Conservation (phyloP, 2,888 invertebrate species). For the Heliconius ismenius region DNA sequence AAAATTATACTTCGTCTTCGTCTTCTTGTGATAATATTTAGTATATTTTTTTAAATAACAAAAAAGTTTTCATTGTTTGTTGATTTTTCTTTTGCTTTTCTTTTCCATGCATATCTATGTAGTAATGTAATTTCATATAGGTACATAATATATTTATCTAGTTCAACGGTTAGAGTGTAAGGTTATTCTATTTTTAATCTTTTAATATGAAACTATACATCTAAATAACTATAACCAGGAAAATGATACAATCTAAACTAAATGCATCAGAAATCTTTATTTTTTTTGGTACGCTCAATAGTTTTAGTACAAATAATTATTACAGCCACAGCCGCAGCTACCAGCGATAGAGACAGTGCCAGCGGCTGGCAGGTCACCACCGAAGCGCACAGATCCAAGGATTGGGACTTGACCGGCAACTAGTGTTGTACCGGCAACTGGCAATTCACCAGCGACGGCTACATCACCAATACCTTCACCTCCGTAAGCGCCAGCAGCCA, state of each 20-base stretch:
- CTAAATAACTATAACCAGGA: not conserved
- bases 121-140: no score
- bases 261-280: constrained; percentile 1
- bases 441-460: constrained; percentile 49
- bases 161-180: not conserved
- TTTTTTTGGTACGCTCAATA: not conserved
- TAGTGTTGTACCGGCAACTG: constrained; percentile 47
- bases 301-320: not conserved
- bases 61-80: no score
- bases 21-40: no score
- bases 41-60: no score
- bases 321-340: constrained; percentile 34
- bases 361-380: constrained; percentile 55
- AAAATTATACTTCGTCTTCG: no score
- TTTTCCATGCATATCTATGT: no score
- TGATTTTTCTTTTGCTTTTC: no score
- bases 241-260: not conserved
- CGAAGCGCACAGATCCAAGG: constrained; percentile 54
- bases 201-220: not conserved
- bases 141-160: no score
- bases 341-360: constrained; percentile 56
- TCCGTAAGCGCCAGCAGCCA: constrained; percentile 35
- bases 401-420: constrained; percentile 55
- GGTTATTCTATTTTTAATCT: not conserved
- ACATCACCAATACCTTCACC: constrained; percentile 49